Base-by-base conservation (phyloP, 2,113 vertebrate species). In the Antechinus flavipes region DNA sequence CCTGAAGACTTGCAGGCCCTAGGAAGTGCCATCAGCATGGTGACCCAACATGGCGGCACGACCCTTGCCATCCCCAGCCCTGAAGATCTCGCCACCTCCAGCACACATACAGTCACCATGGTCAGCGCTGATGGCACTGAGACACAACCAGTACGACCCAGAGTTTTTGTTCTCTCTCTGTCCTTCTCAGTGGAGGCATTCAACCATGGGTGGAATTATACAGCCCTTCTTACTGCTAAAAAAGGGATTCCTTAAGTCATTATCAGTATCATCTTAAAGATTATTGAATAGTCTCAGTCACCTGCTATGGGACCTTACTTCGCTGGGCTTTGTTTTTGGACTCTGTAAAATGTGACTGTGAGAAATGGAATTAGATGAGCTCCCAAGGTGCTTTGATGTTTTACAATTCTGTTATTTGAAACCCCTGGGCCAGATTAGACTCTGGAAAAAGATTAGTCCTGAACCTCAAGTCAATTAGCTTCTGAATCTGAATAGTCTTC, bases 1-100 rank as follows among this genome's bases (percentile, higher is more conserved):
- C 98, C 98, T 0, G 98, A 99, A 91, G 99, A 99, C 91, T 97
- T 99, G 95, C 98, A 98, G 98, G 99, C 98, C 46, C 97, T 99
- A 94, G 98, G 98, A 95, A 98, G 98, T 68, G 98, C 98, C 2
- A 97, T 99, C 92, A 96, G 98, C 8, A 94, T 99, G 98, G 99
- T 99, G 93, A 98, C 98, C 0, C 98, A 98, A 94, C 98, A 97
- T 0, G 94, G 98, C 54, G 8, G 98, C 56, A 98, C 98, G 35
- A 96, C 98, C 93, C 98, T 99, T 0, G 1, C 98, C 0, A 42
- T 98, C 90, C 98, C 12, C 0, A 93, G 97, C 52, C 97, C 98
- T 8, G 98, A 97, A 0, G 94, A 97, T 54, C 91, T 98, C 35
- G 54, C 55, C 0, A 91, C 84, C 3, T 91, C 95, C 1, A 96